Conservation (phyloP, 2,888 invertebrate genomes). For the Lymantria monacha region DNA sequence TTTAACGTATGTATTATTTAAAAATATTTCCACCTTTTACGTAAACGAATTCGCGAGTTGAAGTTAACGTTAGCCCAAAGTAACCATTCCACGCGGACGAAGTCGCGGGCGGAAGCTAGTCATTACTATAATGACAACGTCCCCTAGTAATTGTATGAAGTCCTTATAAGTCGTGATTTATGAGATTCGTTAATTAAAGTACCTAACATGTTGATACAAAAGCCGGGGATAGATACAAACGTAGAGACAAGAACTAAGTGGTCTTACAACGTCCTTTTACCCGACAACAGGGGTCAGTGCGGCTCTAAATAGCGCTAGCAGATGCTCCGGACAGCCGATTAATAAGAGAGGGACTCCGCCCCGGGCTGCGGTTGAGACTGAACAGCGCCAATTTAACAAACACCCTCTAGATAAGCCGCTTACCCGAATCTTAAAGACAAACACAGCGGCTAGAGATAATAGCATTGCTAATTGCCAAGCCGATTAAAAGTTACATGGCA, state of each 20-base stretch:
- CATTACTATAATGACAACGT: too few relatives aligned
- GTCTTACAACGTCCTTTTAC: conserved; percentile 48
- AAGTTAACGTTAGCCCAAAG: too few relatives aligned
- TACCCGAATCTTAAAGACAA: conserved; percentile 58
- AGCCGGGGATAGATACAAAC: conserved; percentile 43
- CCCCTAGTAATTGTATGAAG: neutral
- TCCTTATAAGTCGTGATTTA: conserved; percentile 18
- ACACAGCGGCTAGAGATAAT: conserved; percentile 42
- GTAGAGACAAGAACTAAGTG: conserved; percentile 51
- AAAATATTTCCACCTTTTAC: too few relatives aligned
- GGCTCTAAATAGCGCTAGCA: conserved; percentile 65
- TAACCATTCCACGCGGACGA: too few relatives aligned
- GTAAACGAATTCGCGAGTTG: too few relatives aligned
- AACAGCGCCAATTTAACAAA: conserved; percentile 62
- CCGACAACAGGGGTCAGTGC: conserved; percentile 65
- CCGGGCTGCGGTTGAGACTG: conserved; percentile 54
- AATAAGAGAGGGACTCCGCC: conserved; percentile 72
- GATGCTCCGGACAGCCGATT: conserved; percentile 80
- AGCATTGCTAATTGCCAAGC: conserved; percentile 46
- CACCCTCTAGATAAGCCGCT: conserved; percentile 64
- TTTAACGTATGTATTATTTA: too few relatives aligned
- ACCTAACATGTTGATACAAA: conserved; percentile 28
- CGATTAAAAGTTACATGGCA: conserved; percentile 19
- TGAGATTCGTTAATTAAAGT: conserved; percentile 29
- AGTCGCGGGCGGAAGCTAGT: too few relatives aligned